A percentile compares a stretch with the other conserved stretches of the same genome.
phyloP scores from a whole-genome alignment of 2,888 invertebrate genomes.

The Archips xylosteana region DNA sequence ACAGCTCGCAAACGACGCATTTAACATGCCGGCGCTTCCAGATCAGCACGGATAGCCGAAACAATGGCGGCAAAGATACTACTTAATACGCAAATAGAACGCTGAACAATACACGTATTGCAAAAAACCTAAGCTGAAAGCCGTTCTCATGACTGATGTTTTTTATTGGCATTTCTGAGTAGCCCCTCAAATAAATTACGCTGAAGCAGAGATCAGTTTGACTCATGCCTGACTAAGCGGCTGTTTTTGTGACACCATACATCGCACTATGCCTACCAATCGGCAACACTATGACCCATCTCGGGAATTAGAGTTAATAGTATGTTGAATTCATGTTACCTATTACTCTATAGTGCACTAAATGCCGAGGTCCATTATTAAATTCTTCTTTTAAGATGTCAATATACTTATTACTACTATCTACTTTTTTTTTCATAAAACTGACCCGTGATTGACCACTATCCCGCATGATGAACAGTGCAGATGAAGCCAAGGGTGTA shows the following conservation, averaged over 20 bases:
- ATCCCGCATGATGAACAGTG: too few species aligned
- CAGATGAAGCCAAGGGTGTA: too few species aligned
- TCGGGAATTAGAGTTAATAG: constrained; percentile 43
- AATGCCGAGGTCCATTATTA: too few species aligned
- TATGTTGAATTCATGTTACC: neutral
- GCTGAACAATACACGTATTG: constrained; percentile 60
- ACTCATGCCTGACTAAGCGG: constrained; percentile 74
- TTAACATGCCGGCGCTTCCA: constrained; percentile 67
- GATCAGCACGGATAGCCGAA: constrained; percentile 78
- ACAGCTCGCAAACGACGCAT: constrained; percentile 69
- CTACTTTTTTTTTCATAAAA: too few species aligned
- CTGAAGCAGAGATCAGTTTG: constrained; percentile 60
- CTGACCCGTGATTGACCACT: too few species aligned
- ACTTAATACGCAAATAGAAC: constrained; percentile 71
- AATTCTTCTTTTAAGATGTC: neutral
- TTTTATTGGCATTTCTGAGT: constrained; percentile 63
- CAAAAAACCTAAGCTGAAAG: constrained; percentile 59
- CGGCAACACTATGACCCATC: constrained; percentile 59
- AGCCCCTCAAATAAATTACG: constrained; percentile 63
- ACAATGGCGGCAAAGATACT: constrained; percentile 72
- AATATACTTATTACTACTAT: too few species aligned
- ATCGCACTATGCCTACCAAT: constrained; percentile 53
- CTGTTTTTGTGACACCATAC: constrained; percentile 62
- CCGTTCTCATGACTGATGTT: constrained; percentile 61
- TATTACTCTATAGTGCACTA: too few species aligned